Percentiles rank a stretch among this genome's conserved stretches.
Conservation (phyloP, 2,888 invertebrate genomes). For the Chaitophorus viminalis region DNA sequence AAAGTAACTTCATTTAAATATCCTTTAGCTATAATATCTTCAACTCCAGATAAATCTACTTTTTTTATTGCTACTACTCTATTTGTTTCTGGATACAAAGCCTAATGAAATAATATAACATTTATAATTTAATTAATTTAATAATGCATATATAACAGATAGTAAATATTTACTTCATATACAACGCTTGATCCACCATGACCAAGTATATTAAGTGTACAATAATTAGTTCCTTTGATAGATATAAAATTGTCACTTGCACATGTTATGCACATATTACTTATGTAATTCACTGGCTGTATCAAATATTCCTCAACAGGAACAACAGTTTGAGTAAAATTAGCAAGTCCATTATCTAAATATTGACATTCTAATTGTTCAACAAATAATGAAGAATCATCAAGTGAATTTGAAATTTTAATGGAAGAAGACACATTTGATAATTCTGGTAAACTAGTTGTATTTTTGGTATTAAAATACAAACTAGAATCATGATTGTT, state of each 20-base stretch:
- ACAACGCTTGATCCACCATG: conserved; percentile 93
- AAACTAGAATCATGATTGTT: conserved; percentile 47
- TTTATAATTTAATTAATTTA: too few relatives aligned
- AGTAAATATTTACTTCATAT: conserved; percentile 67
- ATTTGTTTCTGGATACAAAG: conserved; percentile 73
- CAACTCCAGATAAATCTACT: conserved; percentile 79
- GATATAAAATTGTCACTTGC: conserved; percentile 51
- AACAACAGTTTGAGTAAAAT: background rate
- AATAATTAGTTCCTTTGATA: conserved; percentile 81
- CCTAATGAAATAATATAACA: conserved; percentile 69
- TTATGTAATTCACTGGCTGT: conserved; percentile 23
- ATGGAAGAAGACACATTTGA: conserved; percentile 5
- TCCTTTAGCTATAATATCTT: conserved; percentile 78
- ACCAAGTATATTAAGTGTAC: conserved; percentile 80
- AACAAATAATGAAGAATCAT: conserved; percentile 23
- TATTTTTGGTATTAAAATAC: conserved; percentile 48
- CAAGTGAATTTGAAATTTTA: background rate
- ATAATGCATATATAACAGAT: background rate
- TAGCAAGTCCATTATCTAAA: background rate
- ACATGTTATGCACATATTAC: conserved; percentile 46
- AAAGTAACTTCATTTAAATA: conserved; percentile 91
- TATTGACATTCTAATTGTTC: conserved; percentile 27
- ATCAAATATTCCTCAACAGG: conserved; percentile 45
- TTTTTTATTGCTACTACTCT: conserved; percentile 81
- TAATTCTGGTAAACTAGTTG: conserved; percentile 19